Conservation (phyloP, 1,140 invertebrate species). For the Thalassaphorura encarpata region DNA sequence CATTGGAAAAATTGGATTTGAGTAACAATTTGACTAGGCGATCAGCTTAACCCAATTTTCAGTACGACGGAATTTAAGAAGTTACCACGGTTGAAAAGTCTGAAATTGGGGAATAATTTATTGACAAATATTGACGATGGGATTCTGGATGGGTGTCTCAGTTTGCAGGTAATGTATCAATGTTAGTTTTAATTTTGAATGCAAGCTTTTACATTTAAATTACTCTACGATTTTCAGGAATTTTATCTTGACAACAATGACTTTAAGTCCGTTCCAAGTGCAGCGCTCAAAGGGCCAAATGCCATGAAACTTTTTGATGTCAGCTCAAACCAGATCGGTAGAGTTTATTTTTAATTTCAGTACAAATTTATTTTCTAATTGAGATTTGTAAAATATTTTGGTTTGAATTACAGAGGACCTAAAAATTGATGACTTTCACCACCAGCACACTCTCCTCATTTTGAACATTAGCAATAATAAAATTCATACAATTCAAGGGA, state of each 20-base stretch:
- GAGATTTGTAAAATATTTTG: neutral
- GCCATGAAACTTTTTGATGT: constrained; percentile 59
- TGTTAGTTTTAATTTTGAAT: neutral
- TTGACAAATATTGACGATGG: constrained; percentile 72
- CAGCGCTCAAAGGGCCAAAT: constrained; percentile 64
- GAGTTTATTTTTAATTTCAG: constrained; percentile 30
- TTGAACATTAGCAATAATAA: constrained; percentile 68
- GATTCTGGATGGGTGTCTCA: constrained; percentile 66
- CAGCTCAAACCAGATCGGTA: constrained; percentile 69
- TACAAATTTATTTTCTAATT: too few relatives aligned
- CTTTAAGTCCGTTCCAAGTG: constrained; percentile 57
- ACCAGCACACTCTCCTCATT: constrained; percentile 43
- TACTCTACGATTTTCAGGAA: constrained; percentile 45
- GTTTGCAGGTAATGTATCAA: constrained; percentile 50
- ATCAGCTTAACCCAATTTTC: constrained; percentile 80
- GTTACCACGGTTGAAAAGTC: constrained; percentile 53
- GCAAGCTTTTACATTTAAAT: neutral
- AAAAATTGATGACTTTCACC: constrained; percentile 23
- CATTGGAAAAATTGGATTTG: constrained; percentile 59
- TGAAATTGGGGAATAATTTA: constrained; percentile 67
- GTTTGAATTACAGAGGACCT: constrained; percentile 18
- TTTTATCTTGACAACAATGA: constrained; percentile 69
- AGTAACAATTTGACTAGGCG: constrained; percentile 72
- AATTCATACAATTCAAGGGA: constrained; percentile 59
- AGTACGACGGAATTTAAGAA: constrained; percentile 70